phyloP scores from a whole-genome alignment of 1,140 invertebrate genomes.

The Saccostrea glomerata region DNA sequence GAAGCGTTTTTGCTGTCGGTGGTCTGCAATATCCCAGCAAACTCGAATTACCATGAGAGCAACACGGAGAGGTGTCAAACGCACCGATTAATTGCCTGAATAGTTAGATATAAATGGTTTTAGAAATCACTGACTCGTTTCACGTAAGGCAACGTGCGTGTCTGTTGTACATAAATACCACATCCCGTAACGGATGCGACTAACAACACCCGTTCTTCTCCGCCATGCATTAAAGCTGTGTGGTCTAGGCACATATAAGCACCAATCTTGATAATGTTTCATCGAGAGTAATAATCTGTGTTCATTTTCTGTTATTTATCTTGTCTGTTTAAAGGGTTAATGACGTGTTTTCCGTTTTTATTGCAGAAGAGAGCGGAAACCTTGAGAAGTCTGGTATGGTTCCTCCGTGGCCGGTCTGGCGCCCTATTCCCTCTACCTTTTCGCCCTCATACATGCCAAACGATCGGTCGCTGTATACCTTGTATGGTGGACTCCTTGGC shows the following conservation, averaged over 20 bases:
- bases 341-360: slow-evolving; percentile 17
- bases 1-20: slow-evolving; percentile 37
- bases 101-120: slow-evolving; percentile 41
- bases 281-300: slow-evolving; percentile 32
- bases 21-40: slow-evolving; percentile 12
- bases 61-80: slow-evolving; percentile 45
- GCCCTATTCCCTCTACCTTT: slow-evolving; percentile 67
- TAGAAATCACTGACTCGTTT: slow-evolving; percentile 35
- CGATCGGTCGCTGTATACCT: slow-evolving; percentile 66
- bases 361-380: slow-evolving; percentile 63
- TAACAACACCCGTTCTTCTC: slow-evolving; percentile 25
- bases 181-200: slow-evolving; percentile 33
- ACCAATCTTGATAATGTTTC: slow-evolving; percentile 34
- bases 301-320: slow-evolving; percentile 35
- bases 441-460: slow-evolving; percentile 59
- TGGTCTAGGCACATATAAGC: slow-evolving; percentile 39
- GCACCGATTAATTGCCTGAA: slow-evolving; percentile 44
- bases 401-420: slow-evolving; percentile 68
- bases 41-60: slow-evolving; percentile 41
- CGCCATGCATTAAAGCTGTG: slow-evolving; percentile 28
- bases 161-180: slow-evolving; percentile 44
- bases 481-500: slow-evolving; percentile 72
- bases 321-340: slow-evolving; percentile 26
- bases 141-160: slow-evolving; percentile 46
- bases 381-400: slow-evolving; percentile 65